Base-by-base conservation (phyloP, 2,888 invertebrate species). In the Bimastos eiseni region DNA sequence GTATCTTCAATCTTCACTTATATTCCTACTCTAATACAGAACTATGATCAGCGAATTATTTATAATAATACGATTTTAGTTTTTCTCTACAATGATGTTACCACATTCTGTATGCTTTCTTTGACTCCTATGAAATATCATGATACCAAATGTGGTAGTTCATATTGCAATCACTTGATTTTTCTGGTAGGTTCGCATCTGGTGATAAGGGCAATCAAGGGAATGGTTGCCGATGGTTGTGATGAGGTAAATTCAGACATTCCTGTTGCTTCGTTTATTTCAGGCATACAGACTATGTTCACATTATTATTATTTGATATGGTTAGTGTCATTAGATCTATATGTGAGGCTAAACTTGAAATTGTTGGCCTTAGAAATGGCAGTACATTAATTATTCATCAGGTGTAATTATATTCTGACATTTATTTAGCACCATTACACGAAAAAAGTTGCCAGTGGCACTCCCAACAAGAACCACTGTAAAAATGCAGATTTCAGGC, bases 201-300 rank as follows among this genome's bases (percentile, higher is more conserved):
- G 91, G 96, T 97, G 91, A 95, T 96, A 91, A 96, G 96, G 93
- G 96, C 96, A 83, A 96, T 97, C 92, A 95, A 96, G 93, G 98
- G 98, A 93, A 99, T 99, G 99, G 97, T 98, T 93, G 96, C 97
- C 93, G 98, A 98, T 95, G 97, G 98, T 95, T 99, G 99, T 92
- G 98, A 99, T 96, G 99, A 99, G 96, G 96, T 96, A 94, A 93
- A 94, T 89, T 86, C 37, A 86, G n/a, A 36, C 24, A 24, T 86
- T 34, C 86, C 30, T 36, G 37, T 86, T 86, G 34, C 24, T 34
- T 24, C 36, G n/a, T 86, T 86, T 34, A 86, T 86, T 33, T 34
- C 34, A 86, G 86, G 37, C 34, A 36, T 86, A 36, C 86, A 86
- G 30, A 86, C 86, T 34, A 21, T 86, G 37, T 86, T 86, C 21